A percentile compares a stretch with the other conserved stretches of the same genome.
Evolutionary conservation across 2,797 vertebrate genomes (phyloP).

Genomic region (Bradypodion pumilum): DNA sequence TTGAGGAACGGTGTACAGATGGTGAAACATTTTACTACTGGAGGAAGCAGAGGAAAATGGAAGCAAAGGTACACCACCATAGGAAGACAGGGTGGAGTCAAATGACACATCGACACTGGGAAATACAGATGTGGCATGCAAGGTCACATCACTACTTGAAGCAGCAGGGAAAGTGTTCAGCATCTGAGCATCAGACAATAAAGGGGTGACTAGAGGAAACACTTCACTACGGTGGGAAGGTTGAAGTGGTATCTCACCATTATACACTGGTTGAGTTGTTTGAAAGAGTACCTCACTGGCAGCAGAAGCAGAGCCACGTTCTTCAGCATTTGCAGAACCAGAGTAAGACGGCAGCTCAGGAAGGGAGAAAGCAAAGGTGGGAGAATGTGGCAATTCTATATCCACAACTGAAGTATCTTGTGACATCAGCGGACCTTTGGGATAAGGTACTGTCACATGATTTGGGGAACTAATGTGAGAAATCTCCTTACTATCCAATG

Average conservation of each 20-base stretch:
- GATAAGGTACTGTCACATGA: constrained; percentile 58
- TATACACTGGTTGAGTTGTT: constrained; percentile 85
- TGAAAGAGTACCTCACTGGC: constrained; percentile 78
- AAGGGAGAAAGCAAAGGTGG: constrained; percentile 74
- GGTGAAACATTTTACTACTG: constrained; percentile 79
- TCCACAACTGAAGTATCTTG: constrained; percentile 63
- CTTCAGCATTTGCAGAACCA: constrained; percentile 77
- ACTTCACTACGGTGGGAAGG: constrained; percentile 83
- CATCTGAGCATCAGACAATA: constrained; percentile 82
- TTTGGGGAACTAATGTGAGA: constrained; percentile 63
- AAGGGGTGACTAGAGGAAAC: constrained; percentile 82
- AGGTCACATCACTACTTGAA: constrained; percentile 81
- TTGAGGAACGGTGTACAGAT: constrained; percentile 76
- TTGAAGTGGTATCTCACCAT: constrained; percentile 90
- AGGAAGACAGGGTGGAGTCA: constrained; percentile 82
- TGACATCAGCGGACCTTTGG: constrained; percentile 59
- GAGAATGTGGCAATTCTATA: constrained; percentile 68
- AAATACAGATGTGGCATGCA: constrained; percentile 90
- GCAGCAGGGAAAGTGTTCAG: constrained; percentile 81
- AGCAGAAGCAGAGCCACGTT: constrained; percentile 74
- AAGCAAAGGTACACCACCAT: constrained; percentile 83
- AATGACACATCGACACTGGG: constrained; percentile 82
- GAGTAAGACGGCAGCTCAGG: constrained; percentile 76
- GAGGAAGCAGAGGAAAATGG: constrained; percentile 81
- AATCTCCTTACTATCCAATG: constrained; percentile 50